Percentiles rank a stretch among this genome's conserved stretches.
Evolutionary conservation across 2,113 vertebrate genomes (phyloP).

Genomic region (Bambusicola thoracicus): DNA sequence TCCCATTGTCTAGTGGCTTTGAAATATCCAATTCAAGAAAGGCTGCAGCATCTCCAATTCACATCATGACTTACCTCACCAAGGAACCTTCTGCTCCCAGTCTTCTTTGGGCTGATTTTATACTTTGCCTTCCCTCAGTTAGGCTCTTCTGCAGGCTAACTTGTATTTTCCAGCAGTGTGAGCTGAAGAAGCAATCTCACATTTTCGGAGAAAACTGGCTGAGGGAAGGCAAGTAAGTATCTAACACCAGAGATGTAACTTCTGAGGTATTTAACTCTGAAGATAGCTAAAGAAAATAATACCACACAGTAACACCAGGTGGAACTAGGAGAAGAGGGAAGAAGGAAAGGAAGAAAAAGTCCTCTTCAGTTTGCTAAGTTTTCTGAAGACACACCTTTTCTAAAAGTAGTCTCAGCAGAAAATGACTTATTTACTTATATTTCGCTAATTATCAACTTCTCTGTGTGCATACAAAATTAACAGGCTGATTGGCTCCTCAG

Average conservation of each 20-base stretch:
- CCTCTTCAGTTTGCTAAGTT: neutral
- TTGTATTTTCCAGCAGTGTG: neutral
- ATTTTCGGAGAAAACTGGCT: neutral
- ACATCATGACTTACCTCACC: neutral
- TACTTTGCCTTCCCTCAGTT: fast-evolving
- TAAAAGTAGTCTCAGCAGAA: neutral
- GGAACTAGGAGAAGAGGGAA: slow-evolving; percentile 39
- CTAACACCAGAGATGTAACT: neutral
- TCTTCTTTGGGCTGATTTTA: neutral
- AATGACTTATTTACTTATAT: neutral
- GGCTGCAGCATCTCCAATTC: slow-evolving; percentile 6
- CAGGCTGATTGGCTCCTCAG: neutral
- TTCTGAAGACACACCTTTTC: neutral
- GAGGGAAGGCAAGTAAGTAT: neutral
- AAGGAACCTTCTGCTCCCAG: neutral
- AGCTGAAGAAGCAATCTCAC: neutral
- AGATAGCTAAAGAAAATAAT: neutral
- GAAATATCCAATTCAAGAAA: slow-evolving; percentile 3
- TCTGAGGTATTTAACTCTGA: neutral
- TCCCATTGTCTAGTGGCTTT: neutral
- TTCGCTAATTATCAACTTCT: neutral
- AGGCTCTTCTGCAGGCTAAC: neutral
- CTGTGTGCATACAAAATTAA: neutral
- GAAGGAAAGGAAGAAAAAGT: neutral
- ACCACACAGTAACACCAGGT: slow-evolving; percentile 15